Evolutionary conservation across 2,797 vertebrate species (phyloP).

Genomic region (Ceryle rudis): DNA sequence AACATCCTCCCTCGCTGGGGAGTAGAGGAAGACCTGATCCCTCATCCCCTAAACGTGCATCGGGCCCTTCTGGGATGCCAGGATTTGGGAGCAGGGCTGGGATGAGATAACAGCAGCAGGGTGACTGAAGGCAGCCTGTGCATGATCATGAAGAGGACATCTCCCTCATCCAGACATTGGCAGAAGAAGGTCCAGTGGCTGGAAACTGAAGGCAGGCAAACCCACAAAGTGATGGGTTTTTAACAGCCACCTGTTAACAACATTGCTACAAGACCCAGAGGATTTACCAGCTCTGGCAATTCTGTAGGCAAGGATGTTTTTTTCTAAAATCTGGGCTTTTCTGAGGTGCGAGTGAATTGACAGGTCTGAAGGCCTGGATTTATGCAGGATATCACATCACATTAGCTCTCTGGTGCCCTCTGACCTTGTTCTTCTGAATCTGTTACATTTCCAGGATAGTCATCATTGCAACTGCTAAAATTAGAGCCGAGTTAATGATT

Average conservation of each 20-base stretch:
- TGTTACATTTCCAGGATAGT: background rate
- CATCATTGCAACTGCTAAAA: constrained; percentile 15
- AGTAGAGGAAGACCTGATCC: background rate
- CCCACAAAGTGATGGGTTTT: rapidly evolving
- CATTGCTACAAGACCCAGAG: background rate
- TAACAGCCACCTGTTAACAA: background rate
- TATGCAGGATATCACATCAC: constrained; percentile 19
- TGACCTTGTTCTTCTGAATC: constrained; percentile 22
- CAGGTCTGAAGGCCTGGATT: background rate
- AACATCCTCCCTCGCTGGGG: background rate
- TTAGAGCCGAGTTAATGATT: constrained; percentile 1
- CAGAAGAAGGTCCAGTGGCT: background rate
- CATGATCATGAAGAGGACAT: background rate
- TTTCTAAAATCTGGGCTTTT: background rate
- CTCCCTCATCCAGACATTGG: background rate
- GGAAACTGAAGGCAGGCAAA: background rate
- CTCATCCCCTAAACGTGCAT: rapidly evolving
- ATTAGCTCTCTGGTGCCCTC: background rate
- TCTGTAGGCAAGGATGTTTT: background rate
- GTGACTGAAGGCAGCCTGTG: background rate
- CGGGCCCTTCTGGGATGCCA: background rate
- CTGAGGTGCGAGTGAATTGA: background rate
- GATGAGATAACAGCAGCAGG: background rate
- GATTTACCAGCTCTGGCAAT: background rate
- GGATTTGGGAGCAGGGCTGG: background rate